Conservation (phyloP, 2,888 invertebrate genomes). For the Tipula lateralis region DNA sequence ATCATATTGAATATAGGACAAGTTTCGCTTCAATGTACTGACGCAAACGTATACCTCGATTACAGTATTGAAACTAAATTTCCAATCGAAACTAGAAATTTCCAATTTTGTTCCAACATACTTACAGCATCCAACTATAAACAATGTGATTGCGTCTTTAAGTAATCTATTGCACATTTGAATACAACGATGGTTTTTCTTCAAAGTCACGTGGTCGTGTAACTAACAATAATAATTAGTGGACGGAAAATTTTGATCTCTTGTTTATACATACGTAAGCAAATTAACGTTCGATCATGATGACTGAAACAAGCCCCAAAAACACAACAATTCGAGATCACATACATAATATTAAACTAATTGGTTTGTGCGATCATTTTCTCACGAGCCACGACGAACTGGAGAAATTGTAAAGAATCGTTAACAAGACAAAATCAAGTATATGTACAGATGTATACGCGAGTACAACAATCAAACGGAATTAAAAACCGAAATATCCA, state of each 20-base stretch:
- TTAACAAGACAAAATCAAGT: neutral
- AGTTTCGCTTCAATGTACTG: neutral
- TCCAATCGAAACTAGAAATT: neutral
- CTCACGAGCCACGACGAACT: too few relatives aligned
- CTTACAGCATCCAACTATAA: neutral
- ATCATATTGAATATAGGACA: neutral
- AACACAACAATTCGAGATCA: neutral
- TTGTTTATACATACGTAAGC: neutral
- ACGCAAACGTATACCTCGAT: neutral
- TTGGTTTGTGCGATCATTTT: neutral
- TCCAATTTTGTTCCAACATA: neutral
- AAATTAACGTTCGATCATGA: neutral
- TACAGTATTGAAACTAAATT: neutral
- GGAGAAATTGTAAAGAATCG: neutral
- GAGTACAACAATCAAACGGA: neutral
- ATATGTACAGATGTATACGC: too few relatives aligned
- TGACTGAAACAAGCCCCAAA: neutral
- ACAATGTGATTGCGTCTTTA: neutral
- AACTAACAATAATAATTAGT: slow-evolving; percentile 1
- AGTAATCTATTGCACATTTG: neutral
- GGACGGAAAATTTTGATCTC: neutral
- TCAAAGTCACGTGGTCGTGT: neutral
- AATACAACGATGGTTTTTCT: neutral
- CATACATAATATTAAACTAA: neutral
- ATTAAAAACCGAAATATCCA: neutral